These are phyloP conservation scores for Parazoanthus swiftii DNA, from an alignment of 92 coral and sea anemone species.

Conservation along the genomic window DNA sequence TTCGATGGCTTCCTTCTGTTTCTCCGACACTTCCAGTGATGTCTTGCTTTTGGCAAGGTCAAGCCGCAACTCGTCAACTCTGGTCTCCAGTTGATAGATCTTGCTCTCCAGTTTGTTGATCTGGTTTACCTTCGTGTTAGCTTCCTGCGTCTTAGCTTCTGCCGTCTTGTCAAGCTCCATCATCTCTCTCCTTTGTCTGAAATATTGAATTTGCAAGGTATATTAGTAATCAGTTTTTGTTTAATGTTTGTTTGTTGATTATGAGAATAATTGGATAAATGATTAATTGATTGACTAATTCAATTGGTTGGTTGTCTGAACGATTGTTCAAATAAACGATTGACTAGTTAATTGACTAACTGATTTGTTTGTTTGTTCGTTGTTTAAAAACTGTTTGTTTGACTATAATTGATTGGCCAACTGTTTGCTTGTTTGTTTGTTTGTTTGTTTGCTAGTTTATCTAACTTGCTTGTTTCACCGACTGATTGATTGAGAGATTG, in stretches of 20 bases:
- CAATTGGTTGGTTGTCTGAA: background rate
- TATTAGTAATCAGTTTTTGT: background rate
- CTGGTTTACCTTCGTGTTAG: constrained; percentile 60
- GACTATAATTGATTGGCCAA: background rate
- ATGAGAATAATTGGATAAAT: too few relatives aligned
- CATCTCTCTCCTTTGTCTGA: constrained; percentile 39
- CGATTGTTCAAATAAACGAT: background rate
- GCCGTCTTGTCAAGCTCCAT: constrained; percentile 39
- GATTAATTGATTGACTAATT: too few relatives aligned
- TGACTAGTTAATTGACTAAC: background rate
- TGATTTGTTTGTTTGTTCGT: background rate
- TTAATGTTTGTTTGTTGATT: too few relatives aligned
- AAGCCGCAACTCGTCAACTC: constrained; percentile 60
- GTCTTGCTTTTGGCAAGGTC: constrained; percentile 59
- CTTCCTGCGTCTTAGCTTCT: constrained; percentile 35
- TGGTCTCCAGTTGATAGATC: constrained; percentile 57
- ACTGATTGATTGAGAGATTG: too few relatives aligned
- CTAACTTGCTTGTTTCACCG: too few relatives aligned
- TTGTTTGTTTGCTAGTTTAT: too few relatives aligned
- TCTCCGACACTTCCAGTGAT: constrained; percentile 57
- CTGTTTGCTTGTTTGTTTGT: too few relatives aligned
- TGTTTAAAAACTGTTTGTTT: too few relatives aligned
- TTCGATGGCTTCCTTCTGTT: constrained; percentile 58
- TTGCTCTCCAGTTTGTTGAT: constrained; percentile 61
- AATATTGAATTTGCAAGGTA: background rate